Percentiles rank a stretch among this genome's conserved stretches.
These are phyloP conservation scores for Pteropus rufus DNA, from an alignment of 2,797 vertebrate species.

Conservation along the genomic window DNA sequence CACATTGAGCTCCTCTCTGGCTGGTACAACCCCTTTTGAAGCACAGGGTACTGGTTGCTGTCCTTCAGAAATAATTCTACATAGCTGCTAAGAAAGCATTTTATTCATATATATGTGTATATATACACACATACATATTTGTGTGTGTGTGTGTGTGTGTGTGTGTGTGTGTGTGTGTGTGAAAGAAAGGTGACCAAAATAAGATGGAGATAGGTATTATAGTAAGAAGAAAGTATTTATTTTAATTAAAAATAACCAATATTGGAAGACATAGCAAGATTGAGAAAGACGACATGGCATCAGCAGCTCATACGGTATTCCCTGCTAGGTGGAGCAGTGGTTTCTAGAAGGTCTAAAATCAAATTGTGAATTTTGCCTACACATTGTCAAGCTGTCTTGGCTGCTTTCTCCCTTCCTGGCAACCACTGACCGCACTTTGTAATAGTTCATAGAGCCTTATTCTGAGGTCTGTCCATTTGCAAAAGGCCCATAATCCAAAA, in stretches of 20 bases:
- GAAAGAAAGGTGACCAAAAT: neutral
- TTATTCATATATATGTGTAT: no score
- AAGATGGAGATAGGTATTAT: neutral
- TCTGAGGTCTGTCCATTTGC: neutral
- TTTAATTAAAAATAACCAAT: neutral
- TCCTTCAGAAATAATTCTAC: neutral
- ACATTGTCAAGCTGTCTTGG: neutral
- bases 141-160: no score
- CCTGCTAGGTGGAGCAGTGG: neutral
- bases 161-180: no score
- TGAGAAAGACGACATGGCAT: neutral
- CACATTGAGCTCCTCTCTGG: neutral
- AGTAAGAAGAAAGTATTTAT: neutral
- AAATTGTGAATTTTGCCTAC: neutral
- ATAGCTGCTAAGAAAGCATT: neutral
- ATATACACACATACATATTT: no score
- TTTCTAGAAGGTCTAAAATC: neutral
- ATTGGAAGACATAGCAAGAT: neutral
- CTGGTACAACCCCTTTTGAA: neutral
- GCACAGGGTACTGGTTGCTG: neutral
- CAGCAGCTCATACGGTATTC: neutral
- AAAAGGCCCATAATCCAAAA: neutral
- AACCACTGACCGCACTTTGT: neutral
- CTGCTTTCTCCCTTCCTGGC: neutral
- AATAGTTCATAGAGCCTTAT: neutral